Percentiles rank a stretch among this genome's conserved stretches.
These are phyloP conservation scores for Aphrocallistes beatrix DNA, from an alignment of 37 sponge, comb jelly and placozoan species.

Conservation along the genomic window DNA sequence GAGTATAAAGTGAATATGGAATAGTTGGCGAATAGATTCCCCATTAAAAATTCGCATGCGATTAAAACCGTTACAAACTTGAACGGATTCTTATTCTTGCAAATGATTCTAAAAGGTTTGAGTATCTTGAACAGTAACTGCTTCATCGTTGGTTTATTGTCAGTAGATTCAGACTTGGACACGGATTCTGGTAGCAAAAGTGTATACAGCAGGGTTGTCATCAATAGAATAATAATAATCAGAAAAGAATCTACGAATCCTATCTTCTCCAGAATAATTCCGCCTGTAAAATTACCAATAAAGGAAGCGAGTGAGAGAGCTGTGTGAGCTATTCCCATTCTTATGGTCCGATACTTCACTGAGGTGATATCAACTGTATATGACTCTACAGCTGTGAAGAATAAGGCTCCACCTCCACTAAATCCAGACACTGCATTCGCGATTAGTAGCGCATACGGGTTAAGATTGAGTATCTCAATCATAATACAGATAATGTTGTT, in stretches of 20 bases:
- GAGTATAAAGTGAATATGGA: not conserved
- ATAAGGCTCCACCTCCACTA: not conserved
- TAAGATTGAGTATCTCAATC: not conserved
- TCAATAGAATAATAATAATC: not conserved
- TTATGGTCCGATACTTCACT: not conserved
- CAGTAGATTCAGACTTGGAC: not conserved
- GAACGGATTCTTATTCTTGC: not conserved
- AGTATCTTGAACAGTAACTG: not conserved
- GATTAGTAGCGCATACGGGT: not conserved
- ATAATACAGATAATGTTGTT: not conserved
- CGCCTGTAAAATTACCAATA: not conserved
- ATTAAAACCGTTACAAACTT: not conserved
- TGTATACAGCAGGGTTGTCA: not conserved
- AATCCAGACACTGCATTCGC: not conserved
- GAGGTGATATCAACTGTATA: not conserved
- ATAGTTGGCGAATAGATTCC: not conserved
- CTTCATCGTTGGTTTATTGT: not conserved
- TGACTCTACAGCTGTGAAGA: not conserved
- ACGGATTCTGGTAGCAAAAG: not conserved
- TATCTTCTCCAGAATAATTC: not conserved
- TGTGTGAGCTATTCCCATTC: not conserved
- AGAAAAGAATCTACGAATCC: not conserved
- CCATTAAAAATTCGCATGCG: not conserved
- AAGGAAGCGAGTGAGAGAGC: not conserved
- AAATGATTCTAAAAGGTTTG: not conserved